A percentile compares a stretch with the other conserved stretches of the same genome.
phyloP scores from a whole-genome alignment of 23 tunicate genomes.

The Clavelina lepadiformis region DNA sequence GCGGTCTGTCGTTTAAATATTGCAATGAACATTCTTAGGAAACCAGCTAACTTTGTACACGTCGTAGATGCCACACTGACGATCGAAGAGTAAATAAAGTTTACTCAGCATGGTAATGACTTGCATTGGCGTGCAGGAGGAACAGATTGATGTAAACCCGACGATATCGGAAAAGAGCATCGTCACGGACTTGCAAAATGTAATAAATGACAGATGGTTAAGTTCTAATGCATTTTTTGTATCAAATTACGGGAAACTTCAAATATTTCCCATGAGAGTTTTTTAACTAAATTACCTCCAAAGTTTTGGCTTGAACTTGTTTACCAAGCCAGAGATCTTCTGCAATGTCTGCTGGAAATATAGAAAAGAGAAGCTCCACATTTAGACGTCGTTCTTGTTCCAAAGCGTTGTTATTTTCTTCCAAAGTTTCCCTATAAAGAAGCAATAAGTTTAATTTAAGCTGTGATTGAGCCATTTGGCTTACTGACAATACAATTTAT shows the following conservation, averaged over 20 bases:
- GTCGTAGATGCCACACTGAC: slow-evolving; percentile 75
- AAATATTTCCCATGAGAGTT: no score
- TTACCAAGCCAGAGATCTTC: slow-evolving; percentile 79
- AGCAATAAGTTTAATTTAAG: neutral
- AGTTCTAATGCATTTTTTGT: neutral
- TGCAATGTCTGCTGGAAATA: slow-evolving; percentile 85
- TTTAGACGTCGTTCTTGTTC: slow-evolving; percentile 77
- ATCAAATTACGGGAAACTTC: neutral
- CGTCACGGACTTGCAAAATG: slow-evolving; percentile 63
- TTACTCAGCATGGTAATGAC: slow-evolving; percentile 84
- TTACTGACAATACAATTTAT: no score
- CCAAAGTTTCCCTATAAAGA: slow-evolving; percentile 58
- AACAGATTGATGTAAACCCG: slow-evolving; percentile 90
- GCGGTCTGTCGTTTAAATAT: no score
- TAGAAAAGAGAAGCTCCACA: slow-evolving; percentile 80
- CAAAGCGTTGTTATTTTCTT: slow-evolving; percentile 79
- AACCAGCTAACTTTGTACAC: slow-evolving; percentile 70
- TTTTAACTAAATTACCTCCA: slow-evolving; percentile 43
- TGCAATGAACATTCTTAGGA: neutral
- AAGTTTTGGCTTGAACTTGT: slow-evolving; percentile 59
- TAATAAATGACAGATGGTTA: neutral
- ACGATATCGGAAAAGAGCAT: slow-evolving; percentile 96
- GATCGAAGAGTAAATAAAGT: slow-evolving; percentile 68
- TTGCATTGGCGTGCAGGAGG: slow-evolving; percentile 79
- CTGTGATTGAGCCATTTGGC: no score